phyloP scores from a whole-genome alignment of 1,140 invertebrate genomes.

The Diuraphis noxia region DNA sequence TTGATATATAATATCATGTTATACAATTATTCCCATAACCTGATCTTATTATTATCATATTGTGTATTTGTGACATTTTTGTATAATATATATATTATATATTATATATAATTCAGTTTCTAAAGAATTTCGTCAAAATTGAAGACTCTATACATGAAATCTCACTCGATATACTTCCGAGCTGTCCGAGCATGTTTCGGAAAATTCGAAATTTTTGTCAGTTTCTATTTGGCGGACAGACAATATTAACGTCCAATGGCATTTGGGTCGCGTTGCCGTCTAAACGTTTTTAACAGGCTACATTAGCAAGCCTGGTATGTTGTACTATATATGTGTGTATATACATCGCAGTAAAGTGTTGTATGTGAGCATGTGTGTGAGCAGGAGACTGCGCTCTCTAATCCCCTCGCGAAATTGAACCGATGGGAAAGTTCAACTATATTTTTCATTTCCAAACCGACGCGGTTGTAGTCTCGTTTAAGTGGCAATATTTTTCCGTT shows the following conservation, averaged over 20 bases:
- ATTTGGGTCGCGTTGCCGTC: background rate
- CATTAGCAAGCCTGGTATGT: background rate
- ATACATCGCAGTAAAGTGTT: background rate
- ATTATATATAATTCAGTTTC: no score
- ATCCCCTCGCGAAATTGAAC: background rate
- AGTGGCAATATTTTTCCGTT: slow-evolving; percentile 23
- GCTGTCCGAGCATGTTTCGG: background rate
- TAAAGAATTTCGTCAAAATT: background rate
- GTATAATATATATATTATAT: no score
- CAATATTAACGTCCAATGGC: background rate
- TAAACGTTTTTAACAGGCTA: slow-evolving; percentile 8
- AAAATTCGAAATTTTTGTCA: background rate
- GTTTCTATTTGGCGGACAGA: background rate
- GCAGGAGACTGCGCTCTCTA: background rate
- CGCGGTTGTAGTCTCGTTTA: slow-evolving; percentile 17
- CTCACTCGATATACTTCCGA: background rate
- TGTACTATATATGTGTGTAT: background rate
- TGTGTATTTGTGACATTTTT: no score
- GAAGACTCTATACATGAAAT: background rate
- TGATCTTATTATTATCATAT: no score
- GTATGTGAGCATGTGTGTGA: background rate
- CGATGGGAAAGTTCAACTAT: background rate
- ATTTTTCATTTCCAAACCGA: slow-evolving; percentile 6
- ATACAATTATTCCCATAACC: background rate
- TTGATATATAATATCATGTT: background rate